These are phyloP conservation scores for Ateles fusciceps DNA, from an alignment of 2,797 vertebrate genomes.

Conservation along the genomic window DNA sequence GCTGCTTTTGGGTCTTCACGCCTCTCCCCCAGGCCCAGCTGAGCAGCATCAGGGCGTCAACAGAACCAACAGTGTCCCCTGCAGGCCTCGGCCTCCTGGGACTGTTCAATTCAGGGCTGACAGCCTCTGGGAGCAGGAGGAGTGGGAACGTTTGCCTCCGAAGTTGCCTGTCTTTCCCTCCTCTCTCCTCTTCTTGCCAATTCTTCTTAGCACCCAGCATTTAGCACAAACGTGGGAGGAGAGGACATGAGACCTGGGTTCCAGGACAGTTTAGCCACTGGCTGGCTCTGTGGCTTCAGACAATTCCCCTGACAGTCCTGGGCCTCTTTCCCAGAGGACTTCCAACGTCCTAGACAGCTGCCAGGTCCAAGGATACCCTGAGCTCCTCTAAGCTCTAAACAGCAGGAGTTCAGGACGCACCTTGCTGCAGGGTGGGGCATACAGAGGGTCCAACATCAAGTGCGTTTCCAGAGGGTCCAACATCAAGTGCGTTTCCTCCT, in stretches of 20 bases:
- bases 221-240: background rate
- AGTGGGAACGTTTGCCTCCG: background rate
- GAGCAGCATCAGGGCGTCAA: too few species aligned
- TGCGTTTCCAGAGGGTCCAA: background rate
- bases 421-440: background rate
- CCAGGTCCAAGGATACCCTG: background rate
- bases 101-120: background rate
- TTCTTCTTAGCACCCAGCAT: background rate
- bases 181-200: background rate
- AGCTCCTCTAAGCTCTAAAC: background rate
- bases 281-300: background rate
- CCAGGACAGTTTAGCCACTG: background rate
- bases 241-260: background rate
- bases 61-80: background rate
- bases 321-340: background rate
- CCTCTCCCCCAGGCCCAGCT: too few species aligned
- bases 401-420: background rate
- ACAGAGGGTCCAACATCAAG: background rate
- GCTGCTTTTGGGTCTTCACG: rapidly evolving
- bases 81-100: background rate
- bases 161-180: background rate
- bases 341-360: background rate
- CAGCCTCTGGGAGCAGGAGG: background rate
- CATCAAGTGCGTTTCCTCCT: too few species aligned
- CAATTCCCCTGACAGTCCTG: background rate